phyloP scores from a whole-genome alignment of 2,888 invertebrate species.

The Catocala nupta region DNA sequence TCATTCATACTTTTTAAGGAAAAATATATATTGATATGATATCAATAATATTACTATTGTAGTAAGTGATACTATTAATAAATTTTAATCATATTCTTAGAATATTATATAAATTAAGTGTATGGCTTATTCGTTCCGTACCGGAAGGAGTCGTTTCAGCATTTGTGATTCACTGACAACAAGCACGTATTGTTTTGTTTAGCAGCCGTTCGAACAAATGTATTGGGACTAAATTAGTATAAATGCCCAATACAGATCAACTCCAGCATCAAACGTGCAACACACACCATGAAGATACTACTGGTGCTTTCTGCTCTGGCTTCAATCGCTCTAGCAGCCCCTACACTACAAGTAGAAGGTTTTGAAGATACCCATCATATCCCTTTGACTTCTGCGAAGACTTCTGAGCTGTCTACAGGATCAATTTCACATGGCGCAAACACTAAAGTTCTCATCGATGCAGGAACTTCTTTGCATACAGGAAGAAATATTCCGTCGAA shows the following conservation, averaged over 20 bases:
- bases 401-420: slow-evolving; percentile 43
- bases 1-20: slow-evolving; percentile 4
- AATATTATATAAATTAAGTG: slow-evolving; percentile 19
- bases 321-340: slow-evolving; percentile 69
- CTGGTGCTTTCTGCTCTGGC: slow-evolving; percentile 72
- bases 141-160: slow-evolving; percentile 66
- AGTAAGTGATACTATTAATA: slow-evolving; percentile 17
- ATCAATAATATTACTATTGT: slow-evolving; percentile 15
- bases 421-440: slow-evolving; percentile 25
- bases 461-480: slow-evolving; percentile 37
- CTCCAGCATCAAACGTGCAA: slow-evolving; percentile 65
- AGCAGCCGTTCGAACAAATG: slow-evolving; percentile 40
- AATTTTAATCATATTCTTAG: slow-evolving; percentile 11
- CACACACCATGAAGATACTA: slow-evolving; percentile 77
- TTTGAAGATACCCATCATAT: slow-evolving; percentile 43
- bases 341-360: slow-evolving; percentile 59
- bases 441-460: slow-evolving; percentile 29
- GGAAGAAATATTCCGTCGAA: slow-evolving; percentile 63
- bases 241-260: slow-evolving; percentile 60
- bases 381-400: slow-evolving; percentile 8
- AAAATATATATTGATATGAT: slow-evolving; percentile 9
- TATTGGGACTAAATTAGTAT: slow-evolving; percentile 64
- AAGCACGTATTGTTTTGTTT: slow-evolving; percentile 72
- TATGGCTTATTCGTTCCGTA: slow-evolving; percentile 24
- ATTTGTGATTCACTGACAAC: slow-evolving; percentile 46